Evolutionary conservation across 2,797 vertebrate species (phyloP).

Genomic region (Galaxias olidus): DNA sequence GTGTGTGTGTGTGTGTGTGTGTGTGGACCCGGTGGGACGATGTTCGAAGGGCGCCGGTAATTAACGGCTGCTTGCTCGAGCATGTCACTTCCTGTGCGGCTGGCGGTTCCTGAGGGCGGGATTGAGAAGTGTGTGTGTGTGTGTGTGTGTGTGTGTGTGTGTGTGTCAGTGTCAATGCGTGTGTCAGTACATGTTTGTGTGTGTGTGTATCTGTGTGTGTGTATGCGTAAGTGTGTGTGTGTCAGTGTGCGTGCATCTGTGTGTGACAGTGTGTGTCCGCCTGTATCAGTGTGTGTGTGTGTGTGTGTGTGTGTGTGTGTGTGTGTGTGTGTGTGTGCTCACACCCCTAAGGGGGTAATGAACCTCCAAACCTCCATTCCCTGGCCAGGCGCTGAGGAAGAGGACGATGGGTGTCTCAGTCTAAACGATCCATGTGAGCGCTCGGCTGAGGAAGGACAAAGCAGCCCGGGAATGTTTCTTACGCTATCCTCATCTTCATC

Average conservation of each 20-base stretch:
- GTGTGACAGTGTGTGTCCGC: not conserved
- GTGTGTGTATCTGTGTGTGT: not conserved
- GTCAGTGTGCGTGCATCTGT: not conserved
- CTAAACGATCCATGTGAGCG: no score
- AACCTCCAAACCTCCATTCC: no score
- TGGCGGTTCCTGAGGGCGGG: constrained; percentile 32
- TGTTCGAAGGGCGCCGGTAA: constrained; percentile 69
- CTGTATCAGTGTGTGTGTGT: constrained; percentile 27
- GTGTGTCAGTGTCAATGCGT: constrained; percentile 9
- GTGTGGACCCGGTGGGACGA: constrained; percentile 60
- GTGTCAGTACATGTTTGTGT: constrained; percentile 38
- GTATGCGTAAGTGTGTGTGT: not conserved
- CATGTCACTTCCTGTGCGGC: constrained; percentile 71
- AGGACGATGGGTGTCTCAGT: no score
- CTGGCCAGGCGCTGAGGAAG: no score
- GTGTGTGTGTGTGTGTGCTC: constrained; percentile 33
- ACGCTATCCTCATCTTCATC: no score
- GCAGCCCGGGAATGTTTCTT: no score
- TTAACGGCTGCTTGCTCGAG: constrained; percentile 74
- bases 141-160: constrained; percentile 9
- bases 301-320: constrained; percentile 9
- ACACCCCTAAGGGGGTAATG: no score
- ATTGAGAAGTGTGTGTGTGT: constrained; percentile 24
- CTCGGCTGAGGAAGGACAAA: no score
- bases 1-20: no score